A percentile compares a stretch with the other conserved stretches of the same genome.
Evolutionary conservation across 2,888 invertebrate species (phyloP).

Genomic region (Lymantria monacha): DNA sequence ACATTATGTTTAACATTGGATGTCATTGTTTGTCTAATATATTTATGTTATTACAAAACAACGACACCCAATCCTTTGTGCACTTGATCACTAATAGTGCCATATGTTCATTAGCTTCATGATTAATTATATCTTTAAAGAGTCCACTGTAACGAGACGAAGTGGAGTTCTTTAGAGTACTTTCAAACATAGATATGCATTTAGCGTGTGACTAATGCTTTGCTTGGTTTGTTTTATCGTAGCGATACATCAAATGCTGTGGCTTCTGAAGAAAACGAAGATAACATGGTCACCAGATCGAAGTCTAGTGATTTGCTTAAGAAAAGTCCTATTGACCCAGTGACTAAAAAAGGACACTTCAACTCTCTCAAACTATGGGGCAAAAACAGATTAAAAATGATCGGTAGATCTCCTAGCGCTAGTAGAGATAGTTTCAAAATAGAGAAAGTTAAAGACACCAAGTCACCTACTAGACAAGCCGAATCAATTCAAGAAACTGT

Average conservation of each 20-base stretch:
- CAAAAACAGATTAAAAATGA: slow-evolving; percentile 88
- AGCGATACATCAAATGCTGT: slow-evolving; percentile 79
- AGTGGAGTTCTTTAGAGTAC: slow-evolving; percentile 62
- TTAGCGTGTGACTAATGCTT: slow-evolving; percentile 83
- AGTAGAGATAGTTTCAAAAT: slow-evolving; percentile 77
- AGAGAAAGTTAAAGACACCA: slow-evolving; percentile 67
- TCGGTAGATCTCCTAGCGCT: slow-evolving; percentile 84
- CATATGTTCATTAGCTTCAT: slow-evolving; percentile 77
- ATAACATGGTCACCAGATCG: slow-evolving; percentile 84
- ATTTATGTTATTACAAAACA: slow-evolving; percentile 46
- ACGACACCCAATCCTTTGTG: slow-evolving; percentile 69
- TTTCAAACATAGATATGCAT: slow-evolving; percentile 68
- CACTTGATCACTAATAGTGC: slow-evolving; percentile 79
- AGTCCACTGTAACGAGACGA: slow-evolving; percentile 72
- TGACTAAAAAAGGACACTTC: slow-evolving; percentile 85
- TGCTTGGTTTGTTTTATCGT: slow-evolving; percentile 82
- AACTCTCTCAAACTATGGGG: slow-evolving; percentile 94
- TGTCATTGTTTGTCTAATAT: slow-evolving; percentile 63
- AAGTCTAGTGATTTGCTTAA: slow-evolving; percentile 90
- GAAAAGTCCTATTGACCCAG: slow-evolving; percentile 84
- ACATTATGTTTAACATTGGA: slow-evolving; percentile 70
- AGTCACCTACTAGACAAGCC: slow-evolving; percentile 67
- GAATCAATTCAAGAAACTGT: slow-evolving; percentile 87
- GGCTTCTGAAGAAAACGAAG: slow-evolving; percentile 78
- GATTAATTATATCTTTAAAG: slow-evolving; percentile 68